Conservation (phyloP, 2,113 vertebrate species). For the Scalopus aquaticus region DNA sequence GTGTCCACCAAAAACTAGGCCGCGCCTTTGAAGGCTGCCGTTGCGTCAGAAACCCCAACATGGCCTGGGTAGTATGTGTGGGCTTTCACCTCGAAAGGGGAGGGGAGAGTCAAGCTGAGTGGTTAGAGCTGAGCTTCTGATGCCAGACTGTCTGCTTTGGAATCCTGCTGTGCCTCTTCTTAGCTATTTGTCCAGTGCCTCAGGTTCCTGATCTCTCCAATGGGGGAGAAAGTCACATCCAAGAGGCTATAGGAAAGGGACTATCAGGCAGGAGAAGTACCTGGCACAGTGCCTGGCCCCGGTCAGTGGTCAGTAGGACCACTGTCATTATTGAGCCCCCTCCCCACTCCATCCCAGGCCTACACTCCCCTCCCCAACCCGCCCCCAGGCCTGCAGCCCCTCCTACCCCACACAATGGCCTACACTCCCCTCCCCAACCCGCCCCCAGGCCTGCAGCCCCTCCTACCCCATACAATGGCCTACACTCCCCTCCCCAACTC, state of each 20-base stretch:
- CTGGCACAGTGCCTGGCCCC: rapidly evolving
- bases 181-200: not conserved
- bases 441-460: no score
- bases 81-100: not conserved
- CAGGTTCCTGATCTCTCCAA: not conserved
- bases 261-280: rapidly evolving
- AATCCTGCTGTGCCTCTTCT: not conserved
- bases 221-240: rapidly evolving
- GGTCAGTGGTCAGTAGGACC: not conserved
- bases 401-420: no score
- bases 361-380: no score
- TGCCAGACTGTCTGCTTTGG: not conserved
- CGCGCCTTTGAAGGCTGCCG: rapidly evolving
- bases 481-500: no score
- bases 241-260: not conserved
- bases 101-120: rapidly evolving
- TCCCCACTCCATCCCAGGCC: not conserved
- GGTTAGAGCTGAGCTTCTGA: not conserved
- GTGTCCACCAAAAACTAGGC: rapidly evolving
- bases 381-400: no score
- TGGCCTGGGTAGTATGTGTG: rapidly evolving
- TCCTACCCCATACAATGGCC: no score
- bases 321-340: not conserved
- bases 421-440: no score
- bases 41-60: not conserved